A percentile compares a stretch with the other conserved stretches of the same genome.
Evolutionary conservation across 2,888 invertebrate genomes (phyloP).

Genomic region (Gastrophysa polygoni): DNA sequence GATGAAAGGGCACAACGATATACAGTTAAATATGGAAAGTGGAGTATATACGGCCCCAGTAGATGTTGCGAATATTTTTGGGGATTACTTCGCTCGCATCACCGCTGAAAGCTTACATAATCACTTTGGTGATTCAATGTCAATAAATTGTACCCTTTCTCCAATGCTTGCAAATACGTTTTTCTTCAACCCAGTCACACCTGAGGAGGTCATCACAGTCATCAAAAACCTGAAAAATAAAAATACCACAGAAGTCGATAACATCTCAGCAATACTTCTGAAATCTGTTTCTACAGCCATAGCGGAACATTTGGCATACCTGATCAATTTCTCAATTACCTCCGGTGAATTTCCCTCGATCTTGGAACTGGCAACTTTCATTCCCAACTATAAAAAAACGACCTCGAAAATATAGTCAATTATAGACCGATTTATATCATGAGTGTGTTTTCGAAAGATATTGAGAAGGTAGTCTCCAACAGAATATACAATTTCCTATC

Average conservation of each 20-base stretch:
- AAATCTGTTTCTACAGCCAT: not conserved
- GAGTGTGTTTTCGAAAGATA: not conserved
- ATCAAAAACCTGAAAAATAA: not conserved
- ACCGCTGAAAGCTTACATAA: not conserved
- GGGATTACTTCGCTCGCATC: slow-evolving; percentile 1
- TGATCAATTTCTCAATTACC: not conserved
- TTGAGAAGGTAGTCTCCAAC: not conserved
- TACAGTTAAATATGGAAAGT: no score
- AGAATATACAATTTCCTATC: not conserved
- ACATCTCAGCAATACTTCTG: not conserved
- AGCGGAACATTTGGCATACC: not conserved
- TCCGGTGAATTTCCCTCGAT: not conserved
- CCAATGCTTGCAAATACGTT: not conserved
- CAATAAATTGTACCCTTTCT: not conserved
- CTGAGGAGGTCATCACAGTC: not conserved
- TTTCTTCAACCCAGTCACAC: not conserved
- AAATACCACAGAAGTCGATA: not conserved
- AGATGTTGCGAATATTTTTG: slow-evolving; percentile 6
- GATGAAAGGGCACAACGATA: no score
- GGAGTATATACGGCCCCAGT: not conserved
- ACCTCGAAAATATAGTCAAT: not conserved
- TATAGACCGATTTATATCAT: not conserved
- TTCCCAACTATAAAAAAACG: not conserved
- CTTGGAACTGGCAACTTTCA: not conserved
- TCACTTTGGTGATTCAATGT: not conserved